These are phyloP conservation scores for Sorex fumeus DNA, from an alignment of 2,113 vertebrate genomes.

Conservation along the genomic window DNA sequence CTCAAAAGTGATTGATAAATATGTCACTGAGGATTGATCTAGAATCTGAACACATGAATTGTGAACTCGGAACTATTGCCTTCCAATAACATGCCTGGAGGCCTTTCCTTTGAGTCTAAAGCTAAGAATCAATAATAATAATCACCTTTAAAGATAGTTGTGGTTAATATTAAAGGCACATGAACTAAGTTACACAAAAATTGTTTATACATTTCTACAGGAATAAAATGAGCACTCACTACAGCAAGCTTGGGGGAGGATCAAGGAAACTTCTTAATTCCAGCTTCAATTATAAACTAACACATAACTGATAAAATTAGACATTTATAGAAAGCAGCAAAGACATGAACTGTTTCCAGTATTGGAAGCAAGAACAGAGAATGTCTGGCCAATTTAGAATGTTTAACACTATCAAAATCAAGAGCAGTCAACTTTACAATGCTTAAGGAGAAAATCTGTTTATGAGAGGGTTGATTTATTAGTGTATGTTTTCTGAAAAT, in stretches of 20 bases:
- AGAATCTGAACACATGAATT: background rate
- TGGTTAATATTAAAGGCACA: background rate
- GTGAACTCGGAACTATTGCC: background rate
- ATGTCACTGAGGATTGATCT: background rate
- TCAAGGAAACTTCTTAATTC: background rate
- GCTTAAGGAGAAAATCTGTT: background rate
- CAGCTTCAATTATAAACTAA: constrained; percentile 3
- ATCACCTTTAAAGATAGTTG: background rate
- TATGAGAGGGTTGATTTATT: background rate
- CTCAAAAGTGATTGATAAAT: background rate
- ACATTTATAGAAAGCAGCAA: background rate
- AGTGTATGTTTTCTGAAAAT: background rate
- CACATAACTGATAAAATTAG: background rate
- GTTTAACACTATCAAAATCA: background rate
- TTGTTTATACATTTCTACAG: background rate
- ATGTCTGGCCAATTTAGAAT: background rate
- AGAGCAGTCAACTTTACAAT: background rate
- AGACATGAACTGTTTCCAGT: background rate
- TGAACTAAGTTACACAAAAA: background rate
- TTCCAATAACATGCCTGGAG: background rate
- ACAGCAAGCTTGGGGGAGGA: fast-evolving
- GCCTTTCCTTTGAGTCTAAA: background rate
- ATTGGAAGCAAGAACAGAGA: background rate
- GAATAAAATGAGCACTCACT: background rate
- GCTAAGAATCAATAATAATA: background rate